Evolutionary conservation across 2,888 invertebrate species (phyloP).

Genomic region (Dascillus cervinus): DNA sequence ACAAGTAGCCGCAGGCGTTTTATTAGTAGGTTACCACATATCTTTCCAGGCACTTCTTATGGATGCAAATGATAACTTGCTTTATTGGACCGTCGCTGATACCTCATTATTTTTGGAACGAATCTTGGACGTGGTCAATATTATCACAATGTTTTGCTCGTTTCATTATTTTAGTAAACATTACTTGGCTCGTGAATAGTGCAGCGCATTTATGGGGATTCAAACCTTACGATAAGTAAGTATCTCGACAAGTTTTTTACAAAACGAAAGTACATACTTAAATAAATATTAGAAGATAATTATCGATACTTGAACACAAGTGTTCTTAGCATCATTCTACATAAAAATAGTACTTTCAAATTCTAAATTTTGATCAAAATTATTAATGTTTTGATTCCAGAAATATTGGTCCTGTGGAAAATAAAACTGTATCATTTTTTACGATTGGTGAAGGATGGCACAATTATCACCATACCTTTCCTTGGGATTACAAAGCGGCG

Average conservation of each 20-base stretch:
- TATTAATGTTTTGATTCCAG: too few relatives aligned
- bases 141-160: conserved; percentile 66
- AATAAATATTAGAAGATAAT: too few relatives aligned
- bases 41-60: too few relatives aligned
- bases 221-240: conserved; percentile 65
- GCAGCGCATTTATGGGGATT: conserved; percentile 75
- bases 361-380: too few relatives aligned
- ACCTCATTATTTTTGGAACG: conserved; percentile 62
- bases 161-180: conserved; percentile 52
- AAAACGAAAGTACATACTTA: too few relatives aligned
- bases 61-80: conserved; percentile 46
- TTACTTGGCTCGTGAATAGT: conserved; percentile 49
- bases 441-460: conserved; percentile 75
- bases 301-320: too few relatives aligned
- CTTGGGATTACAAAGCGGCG: conserved; percentile 88
- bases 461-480: too few relatives aligned
- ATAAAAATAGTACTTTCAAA: too few relatives aligned
- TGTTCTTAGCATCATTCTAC: too few relatives aligned
- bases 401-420: conserved; percentile 76
- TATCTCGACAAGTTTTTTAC: conserved; percentile 15
- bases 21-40: too few relatives aligned
- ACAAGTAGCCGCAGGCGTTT: too few relatives aligned
- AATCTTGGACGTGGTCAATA: conserved; percentile 57
- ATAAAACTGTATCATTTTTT: conserved; percentile 61
- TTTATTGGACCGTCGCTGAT: conserved; percentile 51